Conservation (phyloP, 1,140 invertebrate genomes). For the Atta cephalotes region DNA sequence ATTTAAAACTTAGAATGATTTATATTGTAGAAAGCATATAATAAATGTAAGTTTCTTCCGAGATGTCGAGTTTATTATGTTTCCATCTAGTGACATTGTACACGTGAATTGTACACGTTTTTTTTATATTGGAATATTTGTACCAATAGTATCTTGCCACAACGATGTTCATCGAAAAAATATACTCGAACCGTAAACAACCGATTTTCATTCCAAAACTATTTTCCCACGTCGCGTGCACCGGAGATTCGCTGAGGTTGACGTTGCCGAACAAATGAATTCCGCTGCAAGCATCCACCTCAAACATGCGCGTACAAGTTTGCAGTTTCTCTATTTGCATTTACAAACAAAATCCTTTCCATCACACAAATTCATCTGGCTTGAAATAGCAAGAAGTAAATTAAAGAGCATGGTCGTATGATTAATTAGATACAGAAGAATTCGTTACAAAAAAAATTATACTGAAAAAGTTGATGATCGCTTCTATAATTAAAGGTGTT, state of each 20-base stretch:
- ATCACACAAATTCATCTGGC: neutral
- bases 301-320: conserved; percentile 29
- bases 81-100: neutral
- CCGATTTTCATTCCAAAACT: conserved; percentile 47
- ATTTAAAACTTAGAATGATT: too few species aligned
- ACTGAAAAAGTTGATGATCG: neutral
- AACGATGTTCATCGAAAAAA: conserved; percentile 9
- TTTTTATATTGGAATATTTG: neutral
- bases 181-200: conserved; percentile 35
- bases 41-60: neutral
- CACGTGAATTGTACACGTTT: neutral
- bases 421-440: neutral
- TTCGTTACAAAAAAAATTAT: neutral
- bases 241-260: conserved; percentile 47
- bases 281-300: conserved; percentile 46
- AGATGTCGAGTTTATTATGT: neutral
- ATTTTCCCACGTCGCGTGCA: conserved; percentile 29
- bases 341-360: conserved; percentile 18
- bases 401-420: neutral
- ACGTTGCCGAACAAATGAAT: conserved; percentile 50
- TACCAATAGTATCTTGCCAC: neutral
- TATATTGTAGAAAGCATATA: too few species aligned
- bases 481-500: neutral
- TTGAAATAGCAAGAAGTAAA: neutral
- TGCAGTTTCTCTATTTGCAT: conserved; percentile 45